Conservation (phyloP, 2,888 invertebrate species). For the Xylocampa areola region DNA sequence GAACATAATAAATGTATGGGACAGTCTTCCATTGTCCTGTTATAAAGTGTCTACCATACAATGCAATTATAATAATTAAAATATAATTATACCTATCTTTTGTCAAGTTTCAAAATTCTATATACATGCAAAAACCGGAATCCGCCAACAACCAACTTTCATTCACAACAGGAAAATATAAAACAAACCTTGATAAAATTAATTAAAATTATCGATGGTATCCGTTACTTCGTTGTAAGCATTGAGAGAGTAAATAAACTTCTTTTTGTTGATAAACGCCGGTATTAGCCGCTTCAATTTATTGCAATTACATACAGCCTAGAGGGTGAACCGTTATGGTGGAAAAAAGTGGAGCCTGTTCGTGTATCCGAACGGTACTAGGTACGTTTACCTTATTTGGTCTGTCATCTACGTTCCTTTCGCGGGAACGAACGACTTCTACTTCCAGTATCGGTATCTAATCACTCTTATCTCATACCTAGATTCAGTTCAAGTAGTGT, state of each 20-base stretch:
- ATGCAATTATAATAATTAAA: too few relatives aligned
- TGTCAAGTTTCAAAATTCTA: conserved; percentile 4
- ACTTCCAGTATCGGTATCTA: conserved; percentile 16
- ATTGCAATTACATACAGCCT: conserved; percentile 56
- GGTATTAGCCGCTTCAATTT: conserved; percentile 63
- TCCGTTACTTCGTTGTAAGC: conserved; percentile 49
- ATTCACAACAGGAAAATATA: conserved; percentile 58
- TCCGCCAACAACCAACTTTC: conserved; percentile 52
- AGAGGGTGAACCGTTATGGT: conserved; percentile 62
- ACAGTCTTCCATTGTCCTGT: too few relatives aligned
- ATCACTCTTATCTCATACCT: conserved; percentile 26
- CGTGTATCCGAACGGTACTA: conserved; percentile 62
- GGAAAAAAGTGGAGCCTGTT: conserved; percentile 62
- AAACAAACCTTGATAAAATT: conserved; percentile 54
- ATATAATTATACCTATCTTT: too few relatives aligned
- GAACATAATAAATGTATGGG: too few relatives aligned
- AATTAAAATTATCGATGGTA: conserved; percentile 54
- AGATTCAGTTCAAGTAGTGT: conserved; percentile 25
- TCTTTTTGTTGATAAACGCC: conserved; percentile 59
- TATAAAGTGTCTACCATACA: too few relatives aligned
- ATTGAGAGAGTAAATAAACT: conserved; percentile 44
- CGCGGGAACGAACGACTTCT: conserved; percentile 17
- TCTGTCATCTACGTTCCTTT: conserved; percentile 43
- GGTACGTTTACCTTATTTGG: conserved; percentile 62
- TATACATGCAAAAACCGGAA: conserved; percentile 37